phyloP scores from a whole-genome alignment of 2,888 invertebrate species.

The Sminthurinus aureus region DNA sequence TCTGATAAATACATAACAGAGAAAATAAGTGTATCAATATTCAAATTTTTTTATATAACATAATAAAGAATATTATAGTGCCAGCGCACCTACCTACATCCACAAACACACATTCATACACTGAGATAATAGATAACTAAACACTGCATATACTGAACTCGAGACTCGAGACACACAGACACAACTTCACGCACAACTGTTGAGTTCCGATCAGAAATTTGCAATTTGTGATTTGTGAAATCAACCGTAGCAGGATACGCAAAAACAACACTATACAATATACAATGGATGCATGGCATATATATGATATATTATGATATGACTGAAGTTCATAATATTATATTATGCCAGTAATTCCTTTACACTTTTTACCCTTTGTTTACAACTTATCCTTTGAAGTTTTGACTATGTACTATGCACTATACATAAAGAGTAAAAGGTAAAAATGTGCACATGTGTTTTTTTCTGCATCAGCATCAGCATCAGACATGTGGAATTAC shows the following conservation, averaged over 20 bases:
- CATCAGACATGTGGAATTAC: neutral
- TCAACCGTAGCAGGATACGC: neutral
- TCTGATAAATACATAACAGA: neutral
- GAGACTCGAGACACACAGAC: too few relatives aligned
- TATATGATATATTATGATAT: neutral
- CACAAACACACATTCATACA: neutral
- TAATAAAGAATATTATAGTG: too few relatives aligned
- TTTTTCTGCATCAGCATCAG: neutral
- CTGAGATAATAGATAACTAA: neutral
- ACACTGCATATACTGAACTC: too few relatives aligned
- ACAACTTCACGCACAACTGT: too few relatives aligned
- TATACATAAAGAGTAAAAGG: neutral
- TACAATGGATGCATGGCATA: neutral
- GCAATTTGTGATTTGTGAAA: conserved; percentile 9
- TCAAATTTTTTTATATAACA: neutral
- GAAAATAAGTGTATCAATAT: neutral
- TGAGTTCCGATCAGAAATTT: neutral
- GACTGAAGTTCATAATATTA: neutral
- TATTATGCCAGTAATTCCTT: neutral
- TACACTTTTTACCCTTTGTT: neutral
- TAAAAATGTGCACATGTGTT: neutral
- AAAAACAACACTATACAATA: neutral
- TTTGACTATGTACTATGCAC: neutral
- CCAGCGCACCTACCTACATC: neutral
- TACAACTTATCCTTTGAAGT: neutral